A percentile compares a stretch with the other conserved stretches of the same genome.
Evolutionary conservation across 2,797 vertebrate genomes (phyloP).

Genomic region (Thaleichthys pacificus): DNA sequence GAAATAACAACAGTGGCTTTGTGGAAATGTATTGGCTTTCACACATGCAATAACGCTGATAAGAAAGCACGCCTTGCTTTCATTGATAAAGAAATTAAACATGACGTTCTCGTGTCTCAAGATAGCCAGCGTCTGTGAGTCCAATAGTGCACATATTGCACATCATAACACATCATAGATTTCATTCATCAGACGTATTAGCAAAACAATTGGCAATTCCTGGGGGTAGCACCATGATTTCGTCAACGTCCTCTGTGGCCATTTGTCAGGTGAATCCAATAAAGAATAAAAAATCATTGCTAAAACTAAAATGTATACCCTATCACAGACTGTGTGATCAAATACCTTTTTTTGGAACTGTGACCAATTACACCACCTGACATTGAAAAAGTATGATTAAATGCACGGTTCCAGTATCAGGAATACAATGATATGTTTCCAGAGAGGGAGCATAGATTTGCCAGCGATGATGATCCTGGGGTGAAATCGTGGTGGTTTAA

Average conservation of each 20-base stretch:
- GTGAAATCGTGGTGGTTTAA: constrained; percentile 26
- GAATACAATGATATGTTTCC: background rate
- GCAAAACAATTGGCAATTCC: too few relatives aligned
- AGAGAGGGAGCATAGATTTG: background rate
- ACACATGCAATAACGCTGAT: background rate
- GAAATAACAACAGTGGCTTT: background rate
- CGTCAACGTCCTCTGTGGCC: too few relatives aligned
- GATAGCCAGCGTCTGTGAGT: too few relatives aligned
- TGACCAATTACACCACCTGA: background rate
- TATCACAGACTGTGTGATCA: background rate
- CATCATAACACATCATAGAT: too few relatives aligned
- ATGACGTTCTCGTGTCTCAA: too few relatives aligned
- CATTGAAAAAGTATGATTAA: background rate
- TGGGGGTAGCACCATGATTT: too few relatives aligned
- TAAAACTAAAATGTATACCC: background rate
- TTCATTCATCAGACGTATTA: too few relatives aligned
- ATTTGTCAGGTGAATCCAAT: too few relatives aligned
- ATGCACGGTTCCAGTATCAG: background rate
- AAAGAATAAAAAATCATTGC: too few relatives aligned
- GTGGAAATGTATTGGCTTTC: background rate
- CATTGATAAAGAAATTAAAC: background rate
- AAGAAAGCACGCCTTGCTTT: background rate
- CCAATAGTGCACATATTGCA: too few relatives aligned
- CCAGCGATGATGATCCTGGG: background rate
- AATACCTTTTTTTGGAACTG: constrained; percentile 16